Evolutionary conservation across 1,140 invertebrate genomes (phyloP).

Genomic region (Dendroctonus ponderosae): DNA sequence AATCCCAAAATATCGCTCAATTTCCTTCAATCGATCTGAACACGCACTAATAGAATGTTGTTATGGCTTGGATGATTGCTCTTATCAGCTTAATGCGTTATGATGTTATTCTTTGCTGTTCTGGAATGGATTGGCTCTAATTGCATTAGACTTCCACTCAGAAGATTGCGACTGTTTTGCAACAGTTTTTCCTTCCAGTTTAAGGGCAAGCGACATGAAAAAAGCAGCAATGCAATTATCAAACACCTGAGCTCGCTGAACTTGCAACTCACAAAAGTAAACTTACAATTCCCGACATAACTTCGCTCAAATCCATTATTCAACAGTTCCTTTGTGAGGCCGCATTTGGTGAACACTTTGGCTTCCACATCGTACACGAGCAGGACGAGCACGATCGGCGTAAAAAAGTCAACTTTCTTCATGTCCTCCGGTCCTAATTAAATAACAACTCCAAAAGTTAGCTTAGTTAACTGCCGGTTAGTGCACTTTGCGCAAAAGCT

Average conservation of each 20-base stretch:
- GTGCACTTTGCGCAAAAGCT: conserved; percentile 10
- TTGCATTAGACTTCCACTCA: no score
- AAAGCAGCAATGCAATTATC: conserved; percentile 9
- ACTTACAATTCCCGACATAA: conserved; percentile 59
- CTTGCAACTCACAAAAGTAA: conserved; percentile 7
- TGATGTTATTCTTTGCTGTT: no score
- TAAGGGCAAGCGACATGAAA: no score
- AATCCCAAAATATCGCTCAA: no score
- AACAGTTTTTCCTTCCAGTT: no score
- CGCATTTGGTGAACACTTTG: conserved; percentile 56
- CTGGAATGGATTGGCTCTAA: no score
- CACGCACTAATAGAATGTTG: no score
- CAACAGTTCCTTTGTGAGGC: conserved; percentile 54
- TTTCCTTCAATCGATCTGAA: no score
- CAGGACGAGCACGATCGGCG: conserved; percentile 9
- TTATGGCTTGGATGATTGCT: no score
- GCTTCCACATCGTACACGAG: conserved; percentile 32
- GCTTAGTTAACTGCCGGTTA: conserved; percentile 26
- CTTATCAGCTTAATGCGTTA: no score
- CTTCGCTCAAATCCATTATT: conserved; percentile 55
- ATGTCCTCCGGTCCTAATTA: conserved; percentile 35
- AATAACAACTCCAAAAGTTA: conserved; percentile 23
- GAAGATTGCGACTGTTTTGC: no score
- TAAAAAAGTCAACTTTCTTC: conserved; percentile 33
- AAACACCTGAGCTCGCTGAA: conserved; percentile 4